A percentile compares a stretch with the other conserved stretches of the same genome.
Conservation (phyloP, 2,113 vertebrate genomes). For the Daphoenositta chrysoptera region DNA sequence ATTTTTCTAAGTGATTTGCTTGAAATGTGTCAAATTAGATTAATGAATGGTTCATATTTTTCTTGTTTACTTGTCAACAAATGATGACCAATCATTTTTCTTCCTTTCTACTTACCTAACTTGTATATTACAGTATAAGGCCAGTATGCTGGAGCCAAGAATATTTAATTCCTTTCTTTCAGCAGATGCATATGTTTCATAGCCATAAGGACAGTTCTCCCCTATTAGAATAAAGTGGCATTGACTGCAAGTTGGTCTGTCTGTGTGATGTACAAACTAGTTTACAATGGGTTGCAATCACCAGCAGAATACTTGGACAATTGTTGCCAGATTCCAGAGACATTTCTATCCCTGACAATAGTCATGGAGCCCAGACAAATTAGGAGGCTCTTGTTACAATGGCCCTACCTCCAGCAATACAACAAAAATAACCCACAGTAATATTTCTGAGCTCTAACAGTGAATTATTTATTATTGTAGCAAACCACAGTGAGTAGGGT, state of each 20-base stretch:
- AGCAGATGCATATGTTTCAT: neutral
- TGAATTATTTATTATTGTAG: neutral
- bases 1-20: neutral
- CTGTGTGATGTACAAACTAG: neutral
- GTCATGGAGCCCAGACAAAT: neutral
- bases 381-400: neutral
- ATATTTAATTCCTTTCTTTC: neutral
- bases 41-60: neutral
- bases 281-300: neutral
- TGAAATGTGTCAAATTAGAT: neutral
- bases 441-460: neutral
- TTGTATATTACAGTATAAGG: neutral
- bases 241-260: neutral
- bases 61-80: conserved; percentile 6
- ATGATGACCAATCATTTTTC: neutral
- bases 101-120: neutral
- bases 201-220: neutral
- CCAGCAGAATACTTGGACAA: neutral
- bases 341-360: neutral
- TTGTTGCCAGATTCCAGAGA: neutral
- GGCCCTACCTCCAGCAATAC: neutral
- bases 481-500: neutral
- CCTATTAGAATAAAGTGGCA: neutral
- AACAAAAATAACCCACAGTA: neutral
- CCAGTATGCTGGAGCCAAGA: neutral